Evolutionary conservation across 2,113 vertebrate genomes (phyloP).

Genomic region (Microcebus lehilahytsara): DNA sequence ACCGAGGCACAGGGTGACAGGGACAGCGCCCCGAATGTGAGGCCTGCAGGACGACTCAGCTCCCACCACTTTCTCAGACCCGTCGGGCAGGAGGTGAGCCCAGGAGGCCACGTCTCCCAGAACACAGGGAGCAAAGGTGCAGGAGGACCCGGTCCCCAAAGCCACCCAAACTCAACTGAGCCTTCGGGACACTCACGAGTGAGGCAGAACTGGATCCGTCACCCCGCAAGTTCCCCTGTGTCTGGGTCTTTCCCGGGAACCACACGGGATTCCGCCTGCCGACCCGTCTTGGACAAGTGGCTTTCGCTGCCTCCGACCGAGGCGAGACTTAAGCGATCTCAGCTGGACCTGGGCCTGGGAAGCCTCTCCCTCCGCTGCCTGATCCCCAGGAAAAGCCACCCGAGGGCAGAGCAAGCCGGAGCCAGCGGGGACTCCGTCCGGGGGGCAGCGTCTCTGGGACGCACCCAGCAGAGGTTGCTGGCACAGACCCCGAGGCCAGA

Average conservation of each 20-base stretch:
- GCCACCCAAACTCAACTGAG: not conserved
- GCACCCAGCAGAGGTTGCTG: not conserved
- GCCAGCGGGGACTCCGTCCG: rapidly evolving
- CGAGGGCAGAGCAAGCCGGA: rapidly evolving
- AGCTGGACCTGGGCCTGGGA: not conserved
- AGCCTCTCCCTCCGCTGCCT: not conserved
- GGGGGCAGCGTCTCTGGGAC: not conserved
- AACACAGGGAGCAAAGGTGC: rapidly evolving
- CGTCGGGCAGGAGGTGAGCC: rapidly evolving
- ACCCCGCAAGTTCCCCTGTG: rapidly evolving
- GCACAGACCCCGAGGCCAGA: not conserved
- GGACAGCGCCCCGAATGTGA: rapidly evolving
- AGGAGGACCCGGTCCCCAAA: rapidly evolving
- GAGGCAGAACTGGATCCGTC: not conserved
- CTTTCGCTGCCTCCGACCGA: rapidly evolving
- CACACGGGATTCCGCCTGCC: not conserved
- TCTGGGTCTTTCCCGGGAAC: not conserved
- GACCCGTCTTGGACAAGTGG: rapidly evolving
- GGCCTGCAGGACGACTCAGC: rapidly evolving
- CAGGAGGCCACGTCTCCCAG: not conserved
- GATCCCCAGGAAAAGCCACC: rapidly evolving
- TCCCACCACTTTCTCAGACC: no score
- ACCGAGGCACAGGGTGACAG: not conserved
- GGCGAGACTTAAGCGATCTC: rapidly evolving
- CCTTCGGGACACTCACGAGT: rapidly evolving